These are phyloP conservation scores for Crotalus viridis DNA, from an alignment of 2,113 vertebrate genomes.

Conservation along the genomic window DNA sequence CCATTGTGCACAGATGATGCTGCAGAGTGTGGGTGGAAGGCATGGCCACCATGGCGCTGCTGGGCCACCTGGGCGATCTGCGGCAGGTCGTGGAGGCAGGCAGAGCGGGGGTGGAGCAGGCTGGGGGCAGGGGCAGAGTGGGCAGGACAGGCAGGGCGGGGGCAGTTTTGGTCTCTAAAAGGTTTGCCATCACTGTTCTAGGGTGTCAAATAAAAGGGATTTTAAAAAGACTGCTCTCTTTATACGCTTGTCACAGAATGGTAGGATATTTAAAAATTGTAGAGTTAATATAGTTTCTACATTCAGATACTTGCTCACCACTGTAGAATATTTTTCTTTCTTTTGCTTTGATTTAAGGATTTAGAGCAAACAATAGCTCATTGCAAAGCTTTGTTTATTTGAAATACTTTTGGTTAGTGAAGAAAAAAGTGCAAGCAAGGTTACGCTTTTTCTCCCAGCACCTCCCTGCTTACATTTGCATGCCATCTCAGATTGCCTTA, in stretches of 20 bases:
- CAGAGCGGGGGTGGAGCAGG: too few species aligned
- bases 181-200: too few species aligned
- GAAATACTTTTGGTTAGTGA: constrained; percentile 37
- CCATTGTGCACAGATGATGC: too few species aligned
- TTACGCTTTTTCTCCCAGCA: neutral
- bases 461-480: constrained; percentile 22
- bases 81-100: too few species aligned
- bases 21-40: too few species aligned
- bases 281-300: constrained; percentile 48
- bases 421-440: neutral
- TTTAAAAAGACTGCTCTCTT: neutral
- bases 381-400: constrained; percentile 14
- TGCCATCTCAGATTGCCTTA: constrained; percentile 24
- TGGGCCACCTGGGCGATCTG: too few species aligned
- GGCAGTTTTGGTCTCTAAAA: too few species aligned
- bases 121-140: too few species aligned
- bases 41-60: too few species aligned
- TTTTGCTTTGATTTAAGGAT: constrained; percentile 61
- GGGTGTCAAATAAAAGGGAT: neutral
- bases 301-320: constrained; percentile 56
- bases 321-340: constrained; percentile 51
- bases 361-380: constrained; percentile 52
- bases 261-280: neutral
- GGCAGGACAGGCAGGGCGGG: too few species aligned
- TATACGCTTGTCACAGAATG: neutral